Base-by-base conservation (phyloP, 2,797 vertebrate genomes). In the Presbytis comata region DNA sequence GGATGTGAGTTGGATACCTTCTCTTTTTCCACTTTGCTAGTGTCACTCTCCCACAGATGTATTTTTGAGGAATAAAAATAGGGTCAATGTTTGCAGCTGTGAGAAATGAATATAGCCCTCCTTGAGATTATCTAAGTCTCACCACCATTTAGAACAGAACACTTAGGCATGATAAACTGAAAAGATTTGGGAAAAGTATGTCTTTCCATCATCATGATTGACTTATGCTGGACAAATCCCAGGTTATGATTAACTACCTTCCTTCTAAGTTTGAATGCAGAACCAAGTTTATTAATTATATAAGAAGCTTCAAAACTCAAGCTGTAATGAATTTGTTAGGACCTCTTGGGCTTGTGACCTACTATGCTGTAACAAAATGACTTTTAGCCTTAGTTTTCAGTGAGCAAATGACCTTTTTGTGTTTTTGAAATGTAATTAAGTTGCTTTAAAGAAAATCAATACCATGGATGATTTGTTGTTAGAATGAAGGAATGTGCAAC, bases 381-480 rank as follows among this genome's bases (percentile, higher is more conserved):
- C 19, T n/a, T 22, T 19, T 88, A 82, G 24, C 41, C 36, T 83
- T 93, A 41, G 17, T 67, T 74, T 78, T 82, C 67, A 72, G 19
- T 75, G 39, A 70, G 67, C 41, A 96, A 93, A 22, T 64, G 86
- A 83, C 17, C 55, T 89, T 70, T 46, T 76, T 33, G 67, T 93
- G 61, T 79, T 96, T 86, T 72, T 36, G 44, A 46, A 86, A 48
- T 95, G 76, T 55, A 41, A 91, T 87, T 87, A 72, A 83, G 24
- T 95, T 92, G 24, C 46, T 91, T 33, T 55, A 17, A 67, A 55
- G 95, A 41, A 96, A 83, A 91, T 90, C 26, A 87, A 48, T 87
- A 57, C 72, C 72, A 39, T 91, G 76, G n/a, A 64, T 93, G 59
- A 87, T 88, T 88, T 95, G 64, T 93, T 96, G 79, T 95, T 91